These are phyloP conservation scores for Hipposideros larvatus DNA, from an alignment of 2,797 vertebrate genomes.

Conservation along the genomic window DNA sequence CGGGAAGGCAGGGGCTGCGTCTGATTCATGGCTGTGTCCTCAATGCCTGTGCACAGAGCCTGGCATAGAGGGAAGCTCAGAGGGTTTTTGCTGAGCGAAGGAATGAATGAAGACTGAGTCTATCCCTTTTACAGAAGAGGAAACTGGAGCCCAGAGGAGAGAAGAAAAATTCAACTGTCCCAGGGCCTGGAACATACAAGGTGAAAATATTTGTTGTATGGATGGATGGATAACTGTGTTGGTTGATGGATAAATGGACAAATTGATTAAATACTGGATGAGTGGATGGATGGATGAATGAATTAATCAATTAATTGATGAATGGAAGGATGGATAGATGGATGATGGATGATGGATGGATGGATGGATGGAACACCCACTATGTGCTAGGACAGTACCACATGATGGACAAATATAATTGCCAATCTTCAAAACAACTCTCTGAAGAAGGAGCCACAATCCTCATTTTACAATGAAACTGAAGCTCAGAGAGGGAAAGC, in stretches of 20 bases:
- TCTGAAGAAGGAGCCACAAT: not conserved
- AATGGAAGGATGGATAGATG: not conserved
- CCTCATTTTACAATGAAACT: not conserved
- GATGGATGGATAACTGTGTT: not conserved
- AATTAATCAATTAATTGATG: not conserved
- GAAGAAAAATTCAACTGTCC: not conserved
- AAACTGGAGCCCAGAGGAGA: not conserved
- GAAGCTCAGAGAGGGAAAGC: not conserved
- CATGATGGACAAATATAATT: not conserved
- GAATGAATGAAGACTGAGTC: not conserved
- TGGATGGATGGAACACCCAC: not conserved
- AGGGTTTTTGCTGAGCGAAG: not conserved
- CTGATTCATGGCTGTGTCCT: not conserved
- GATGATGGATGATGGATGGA: not conserved
- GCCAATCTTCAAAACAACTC: not conserved
- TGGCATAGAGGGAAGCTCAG: not conserved
- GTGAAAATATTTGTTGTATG: not conserved
- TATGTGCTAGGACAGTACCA: not conserved
- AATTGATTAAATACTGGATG: not conserved
- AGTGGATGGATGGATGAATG: not conserved
- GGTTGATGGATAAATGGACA: not conserved
- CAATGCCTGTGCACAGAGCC: not conserved
- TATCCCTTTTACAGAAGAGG: not conserved
- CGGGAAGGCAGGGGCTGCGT: not conserved
- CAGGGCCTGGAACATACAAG: not conserved